Conservation (phyloP, 2,888 invertebrate genomes). For the Penaeus monodon region DNA sequence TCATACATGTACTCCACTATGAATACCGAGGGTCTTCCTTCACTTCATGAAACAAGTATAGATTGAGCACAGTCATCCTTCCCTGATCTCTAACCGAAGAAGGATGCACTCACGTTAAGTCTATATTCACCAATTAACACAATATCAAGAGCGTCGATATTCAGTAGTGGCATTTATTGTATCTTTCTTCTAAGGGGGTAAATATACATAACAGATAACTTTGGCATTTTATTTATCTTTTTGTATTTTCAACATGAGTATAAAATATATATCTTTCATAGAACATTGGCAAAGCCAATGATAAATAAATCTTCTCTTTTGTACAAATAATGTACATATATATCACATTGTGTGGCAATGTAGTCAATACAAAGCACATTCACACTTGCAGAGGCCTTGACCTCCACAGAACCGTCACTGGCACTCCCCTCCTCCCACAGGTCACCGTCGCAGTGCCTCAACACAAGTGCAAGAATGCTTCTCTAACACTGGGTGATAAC, state of each 20-base stretch:
- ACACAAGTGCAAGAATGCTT: no score
- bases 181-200: constrained; percentile 9
- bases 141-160: not conserved
- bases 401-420: no score
- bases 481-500: no score
- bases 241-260: constrained; percentile 43
- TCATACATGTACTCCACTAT: not conserved
- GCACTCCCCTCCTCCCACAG: no score
- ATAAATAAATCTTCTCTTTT: constrained; percentile 46
- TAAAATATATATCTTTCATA: constrained; percentile 33
- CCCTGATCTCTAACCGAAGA: not conserved
- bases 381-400: constrained; percentile 26
- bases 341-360: constrained; percentile 29
- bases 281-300: constrained; percentile 27
- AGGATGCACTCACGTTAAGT: constrained; percentile 18
- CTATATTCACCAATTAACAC: not conserved
- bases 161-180: not conserved
- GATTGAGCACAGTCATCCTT: constrained; percentile 16
- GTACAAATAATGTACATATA: constrained; percentile 41
- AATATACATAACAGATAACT: constrained; percentile 1
- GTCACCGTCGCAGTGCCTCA: no score
- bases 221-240: constrained; percentile 21
- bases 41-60: constrained; percentile 7
- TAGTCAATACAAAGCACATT: constrained; percentile 15
- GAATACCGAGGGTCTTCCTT: constrained; percentile 6